phyloP scores from a whole-genome alignment of 2,888 invertebrate genomes.

The Germaria angustata region DNA sequence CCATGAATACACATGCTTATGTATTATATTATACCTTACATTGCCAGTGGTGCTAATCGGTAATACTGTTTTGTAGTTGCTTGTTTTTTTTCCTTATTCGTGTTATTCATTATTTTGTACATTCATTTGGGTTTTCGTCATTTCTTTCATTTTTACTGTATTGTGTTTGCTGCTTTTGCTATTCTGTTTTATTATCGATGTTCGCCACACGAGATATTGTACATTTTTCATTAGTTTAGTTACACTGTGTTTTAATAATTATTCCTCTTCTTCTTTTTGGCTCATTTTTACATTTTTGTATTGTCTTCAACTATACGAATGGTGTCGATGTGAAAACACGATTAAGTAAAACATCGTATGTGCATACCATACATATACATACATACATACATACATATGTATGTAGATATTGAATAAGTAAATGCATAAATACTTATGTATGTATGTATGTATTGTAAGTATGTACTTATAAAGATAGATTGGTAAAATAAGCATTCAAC shows the following conservation, averaged over 20 bases:
- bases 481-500: background rate
- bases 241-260: constrained; percentile 31
- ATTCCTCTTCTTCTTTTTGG: background rate
- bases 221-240: constrained; percentile 35
- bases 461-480: background rate
- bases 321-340: constrained; percentile 39
- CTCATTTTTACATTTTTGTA: constrained; percentile 15
- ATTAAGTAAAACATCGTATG: constrained; percentile 38
- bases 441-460: too few species aligned
- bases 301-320: constrained; percentile 22
- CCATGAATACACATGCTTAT: background rate
- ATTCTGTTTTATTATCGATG: constrained; percentile 37
- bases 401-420: too few species aligned
- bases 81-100: constrained; percentile 33
- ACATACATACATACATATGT: too few species aligned
- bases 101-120: constrained; percentile 2
- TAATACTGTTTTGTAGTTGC: constrained; percentile 48
- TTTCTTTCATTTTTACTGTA: background rate
- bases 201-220: constrained; percentile 3
- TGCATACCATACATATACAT: too few species aligned
- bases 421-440: too few species aligned
- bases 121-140: background rate
- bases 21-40: background rate
- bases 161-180: constrained; percentile 24
- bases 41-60: constrained; percentile 53